phyloP scores from a whole-genome alignment of 2,888 invertebrate genomes.

The Pharmacophagus antenor region DNA sequence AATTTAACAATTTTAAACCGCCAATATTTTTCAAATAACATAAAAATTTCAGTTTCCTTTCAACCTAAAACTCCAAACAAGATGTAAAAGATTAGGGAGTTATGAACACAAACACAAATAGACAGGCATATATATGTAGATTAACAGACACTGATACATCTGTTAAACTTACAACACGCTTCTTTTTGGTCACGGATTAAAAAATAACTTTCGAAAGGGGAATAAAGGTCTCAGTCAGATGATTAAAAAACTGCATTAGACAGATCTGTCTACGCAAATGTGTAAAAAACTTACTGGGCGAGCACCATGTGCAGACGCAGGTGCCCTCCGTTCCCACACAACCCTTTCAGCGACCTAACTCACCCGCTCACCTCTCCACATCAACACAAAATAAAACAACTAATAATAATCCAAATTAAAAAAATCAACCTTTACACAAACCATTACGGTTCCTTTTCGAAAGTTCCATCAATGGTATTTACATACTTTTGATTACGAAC shows the following conservation, averaged over 20 bases:
- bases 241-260: constrained; percentile 75
- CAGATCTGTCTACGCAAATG: constrained; percentile 72
- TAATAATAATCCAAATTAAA: constrained; percentile 36
- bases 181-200: background rate
- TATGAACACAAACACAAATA: too few relatives aligned
- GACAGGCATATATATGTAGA: too few relatives aligned
- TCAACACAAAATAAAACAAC: constrained; percentile 54
- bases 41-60: too few relatives aligned
- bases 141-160: too few relatives aligned
- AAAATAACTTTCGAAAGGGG: background rate
- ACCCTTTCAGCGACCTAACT: constrained; percentile 75
- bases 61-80: too few relatives aligned
- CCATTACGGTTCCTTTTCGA: constrained; percentile 33
- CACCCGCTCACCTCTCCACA: constrained; percentile 45
- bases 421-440: constrained; percentile 36
- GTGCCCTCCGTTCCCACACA: constrained; percentile 82
- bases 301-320: constrained; percentile 79
- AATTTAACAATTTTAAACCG: too few relatives aligned
- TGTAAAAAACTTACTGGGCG: constrained; percentile 69
- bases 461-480: constrained; percentile 33
- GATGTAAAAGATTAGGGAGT: too few relatives aligned
- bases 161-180: too few relatives aligned
- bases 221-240: constrained; percentile 41
- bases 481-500: constrained; percentile 39
- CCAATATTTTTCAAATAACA: too few relatives aligned